Percentiles rank a stretch among this genome's conserved stretches.
Evolutionary conservation across 1,140 invertebrate species (phyloP).

Genomic region (Hypsibius dujardini): DNA sequence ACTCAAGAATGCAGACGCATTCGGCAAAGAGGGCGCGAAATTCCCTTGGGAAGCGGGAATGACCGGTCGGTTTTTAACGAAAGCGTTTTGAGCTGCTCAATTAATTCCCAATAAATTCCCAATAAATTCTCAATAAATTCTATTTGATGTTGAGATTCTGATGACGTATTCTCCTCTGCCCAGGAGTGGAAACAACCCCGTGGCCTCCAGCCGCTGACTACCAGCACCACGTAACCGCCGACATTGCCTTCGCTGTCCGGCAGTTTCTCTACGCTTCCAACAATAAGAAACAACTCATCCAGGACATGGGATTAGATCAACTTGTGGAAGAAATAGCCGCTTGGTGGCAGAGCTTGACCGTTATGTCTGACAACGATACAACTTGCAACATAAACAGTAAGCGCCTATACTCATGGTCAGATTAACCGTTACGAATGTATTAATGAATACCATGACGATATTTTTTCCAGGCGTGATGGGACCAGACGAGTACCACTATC

Average conservation of each 20-base stretch:
- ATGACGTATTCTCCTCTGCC: constrained; percentile 3
- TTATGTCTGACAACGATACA: not conserved
- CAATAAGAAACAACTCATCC: constrained; percentile 26
- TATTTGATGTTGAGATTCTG: constrained; percentile 22
- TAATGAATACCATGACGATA: not conserved
- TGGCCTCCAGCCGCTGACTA: constrained; percentile 24
- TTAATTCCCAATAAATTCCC: constrained; percentile 19
- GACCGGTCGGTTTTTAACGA: constrained; percentile 24
- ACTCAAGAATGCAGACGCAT: constrained; percentile 27
- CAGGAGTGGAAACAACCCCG: constrained; percentile 29
- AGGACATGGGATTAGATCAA: constrained; percentile 24
- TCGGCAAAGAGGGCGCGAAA: constrained; percentile 30
- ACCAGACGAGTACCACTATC: constrained; percentile 31
- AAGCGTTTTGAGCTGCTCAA: constrained; percentile 24
- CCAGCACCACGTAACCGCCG: constrained; percentile 34
- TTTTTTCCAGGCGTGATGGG: constrained; percentile 30
- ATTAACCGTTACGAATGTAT: not conserved
- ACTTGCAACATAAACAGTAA: constrained; percentile 2
- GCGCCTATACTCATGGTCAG: not conserved
- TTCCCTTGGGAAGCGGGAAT: constrained; percentile 37
- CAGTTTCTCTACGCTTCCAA: constrained; percentile 32
- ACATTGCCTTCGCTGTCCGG: constrained; percentile 33
- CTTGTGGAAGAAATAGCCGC: constrained; percentile 31
- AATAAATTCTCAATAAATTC: constrained; percentile 28
- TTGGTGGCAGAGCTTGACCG: constrained; percentile 30